A percentile compares a stretch with the other conserved stretches of the same genome.
Evolutionary conservation across 2,888 invertebrate species (phyloP).

Genomic region (Cephus spinipes): DNA sequence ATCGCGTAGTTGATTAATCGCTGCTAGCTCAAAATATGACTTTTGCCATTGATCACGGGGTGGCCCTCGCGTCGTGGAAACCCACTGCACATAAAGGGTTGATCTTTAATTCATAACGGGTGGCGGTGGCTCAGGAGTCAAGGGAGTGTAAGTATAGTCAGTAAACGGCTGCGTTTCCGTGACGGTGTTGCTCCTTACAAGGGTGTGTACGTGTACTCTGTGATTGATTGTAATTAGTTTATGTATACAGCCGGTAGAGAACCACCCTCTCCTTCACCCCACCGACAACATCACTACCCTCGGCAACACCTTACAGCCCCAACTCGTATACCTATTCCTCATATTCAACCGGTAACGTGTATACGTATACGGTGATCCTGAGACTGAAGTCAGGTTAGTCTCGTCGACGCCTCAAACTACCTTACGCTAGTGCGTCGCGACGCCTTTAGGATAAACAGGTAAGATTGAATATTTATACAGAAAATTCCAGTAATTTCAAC

Average conservation of each 20-base stretch:
- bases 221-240: conserved; percentile 57
- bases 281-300: not conserved
- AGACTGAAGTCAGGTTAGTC: not conserved
- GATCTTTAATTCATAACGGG: conserved; percentile 55
- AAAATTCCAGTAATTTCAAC: not conserved
- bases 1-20: conserved; percentile 44
- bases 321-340: conserved; percentile 23
- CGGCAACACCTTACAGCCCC: not conserved
- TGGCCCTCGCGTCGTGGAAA: conserved; percentile 34
- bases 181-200: conserved; percentile 27
- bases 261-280: not conserved
- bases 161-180: conserved; percentile 34
- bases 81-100: conserved; percentile 45
- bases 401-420: conserved; percentile 4
- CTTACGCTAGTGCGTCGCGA: not conserved
- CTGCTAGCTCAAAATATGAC: conserved; percentile 39
- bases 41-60: conserved; percentile 43
- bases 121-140: conserved; percentile 28
- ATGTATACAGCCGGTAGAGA: conserved; percentile 33
- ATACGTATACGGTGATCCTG: too few species aligned
- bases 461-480: conserved; percentile 1
- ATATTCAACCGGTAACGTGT: not conserved
- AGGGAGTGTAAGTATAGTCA: conserved; percentile 19
- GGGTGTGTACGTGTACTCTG: conserved; percentile 29
- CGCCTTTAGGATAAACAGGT: conserved; percentile 6